These are phyloP conservation scores for Sus scrofa DNA, from an alignment of 2,113 vertebrate genomes.

Conservation along the genomic window DNA sequence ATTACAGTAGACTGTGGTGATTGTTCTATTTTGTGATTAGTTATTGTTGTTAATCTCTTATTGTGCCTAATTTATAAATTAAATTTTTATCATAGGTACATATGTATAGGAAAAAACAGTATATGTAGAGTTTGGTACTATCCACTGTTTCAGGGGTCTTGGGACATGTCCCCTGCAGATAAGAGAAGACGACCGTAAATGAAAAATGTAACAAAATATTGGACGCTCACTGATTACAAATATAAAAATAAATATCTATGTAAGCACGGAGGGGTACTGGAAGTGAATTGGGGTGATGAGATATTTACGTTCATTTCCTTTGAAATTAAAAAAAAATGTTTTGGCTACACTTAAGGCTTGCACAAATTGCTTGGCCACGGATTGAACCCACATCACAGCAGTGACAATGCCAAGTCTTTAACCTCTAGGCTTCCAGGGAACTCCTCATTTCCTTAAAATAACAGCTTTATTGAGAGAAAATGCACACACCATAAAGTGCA, in stretches of 20 bases:
- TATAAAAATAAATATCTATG: constrained; percentile 21
- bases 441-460: neutral
- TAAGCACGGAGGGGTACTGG: neutral
- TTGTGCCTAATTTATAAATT: neutral
- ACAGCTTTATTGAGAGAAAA: constrained; percentile 5
- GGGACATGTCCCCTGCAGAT: neutral
- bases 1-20: neutral
- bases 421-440: no score
- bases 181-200: neutral
- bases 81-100: neutral
- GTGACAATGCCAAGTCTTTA: no score
- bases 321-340: neutral
- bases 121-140: neutral
- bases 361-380: no score
- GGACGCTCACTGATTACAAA: neutral
- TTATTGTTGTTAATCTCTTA: neutral
- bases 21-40: neutral
- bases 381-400: no score
- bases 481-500: neutral
- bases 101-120: neutral
- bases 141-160: neutral
- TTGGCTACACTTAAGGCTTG: no score
- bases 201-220: neutral
- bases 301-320: constrained; percentile 1
- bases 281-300: neutral